phyloP scores from a whole-genome alignment of 1,140 invertebrate species.

The Anastrepha ludens region DNA sequence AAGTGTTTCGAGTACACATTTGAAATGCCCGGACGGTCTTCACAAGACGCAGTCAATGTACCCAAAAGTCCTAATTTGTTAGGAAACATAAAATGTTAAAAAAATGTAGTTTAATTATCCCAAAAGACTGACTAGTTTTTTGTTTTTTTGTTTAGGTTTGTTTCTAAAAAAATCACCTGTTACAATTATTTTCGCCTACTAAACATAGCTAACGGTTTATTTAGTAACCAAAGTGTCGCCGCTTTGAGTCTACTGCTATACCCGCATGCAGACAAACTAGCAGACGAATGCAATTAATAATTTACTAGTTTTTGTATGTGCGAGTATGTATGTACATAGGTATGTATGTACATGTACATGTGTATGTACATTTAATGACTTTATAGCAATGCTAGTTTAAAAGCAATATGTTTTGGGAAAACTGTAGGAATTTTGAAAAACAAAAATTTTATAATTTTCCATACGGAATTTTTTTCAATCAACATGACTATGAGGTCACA shows the following conservation, averaged over 20 bases:
- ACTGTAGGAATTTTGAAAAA: background rate
- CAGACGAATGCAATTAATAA: background rate
- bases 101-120: too few species aligned
- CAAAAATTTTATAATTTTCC: slow-evolving; percentile 2
- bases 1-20: too few species aligned
- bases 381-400: too few species aligned
- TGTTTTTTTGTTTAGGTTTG: too few species aligned
- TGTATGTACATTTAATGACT: background rate
- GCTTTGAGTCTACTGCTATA: background rate
- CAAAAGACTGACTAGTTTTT: too few species aligned
- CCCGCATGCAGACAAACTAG: background rate
- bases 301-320: background rate
- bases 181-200: background rate
- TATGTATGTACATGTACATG: background rate
- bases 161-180: too few species aligned
- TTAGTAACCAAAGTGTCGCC: background rate
- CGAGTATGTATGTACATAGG: background rate
- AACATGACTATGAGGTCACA: slow-evolving; percentile 34
- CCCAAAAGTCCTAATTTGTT: too few species aligned
- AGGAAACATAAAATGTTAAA: too few species aligned
- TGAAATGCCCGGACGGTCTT: too few species aligned
- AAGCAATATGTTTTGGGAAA: background rate
- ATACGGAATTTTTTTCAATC: slow-evolving; percentile 8
- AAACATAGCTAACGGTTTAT: slow-evolving; percentile 3
- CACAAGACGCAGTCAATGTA: too few species aligned